Evolutionary conservation across 2,797 vertebrate species (phyloP), one percentile per base, ranked within the genome.

Genomic region (Aplochiton taeniatus): DNA sequence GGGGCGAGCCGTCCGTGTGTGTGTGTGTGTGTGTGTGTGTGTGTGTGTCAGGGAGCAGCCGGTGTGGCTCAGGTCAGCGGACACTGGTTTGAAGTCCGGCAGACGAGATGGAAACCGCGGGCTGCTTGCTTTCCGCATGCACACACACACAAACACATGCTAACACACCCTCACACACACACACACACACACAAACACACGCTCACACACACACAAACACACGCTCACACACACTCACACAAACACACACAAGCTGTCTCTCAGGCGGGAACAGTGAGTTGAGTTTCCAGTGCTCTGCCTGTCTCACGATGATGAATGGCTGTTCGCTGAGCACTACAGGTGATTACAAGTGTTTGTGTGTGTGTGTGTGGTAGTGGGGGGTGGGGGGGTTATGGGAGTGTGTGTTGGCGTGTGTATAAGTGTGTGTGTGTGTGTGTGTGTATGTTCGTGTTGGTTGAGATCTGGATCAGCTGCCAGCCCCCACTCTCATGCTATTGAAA

Each of bases 281-380:
- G 44, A 41, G 42, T n/a, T 43, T 16, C 46, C n/a, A 18, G 57
- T 11, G 16, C 41, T 59, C 43, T 44, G 57, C 31, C 57, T 59
- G 43, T 59, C 58, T 45, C 17, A 59, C 17, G 58, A 59, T 59
- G 58, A 59, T 59, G 43, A 16, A 59, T 59, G 11, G 58, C 58
- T 16, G 58, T 45, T 45, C 19, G 17, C 45, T 12, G 17, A 59
- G 58, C 47, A 45, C 14, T 7, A 58, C 14, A n/a, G 9, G 7
- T 13, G 48, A 17, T 12, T 45, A 19, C 50, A 20, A 49, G 55
- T 58, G 64, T 66, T 41, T 12, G 54, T 56, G 54, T 56, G 54
- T 56, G 54, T 56, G 19, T 56, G 54, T 56, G 17, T 16, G 10
- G 12, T 9, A 9, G 14, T 18, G 49, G 50, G 31, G 31, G 19